Base-by-base conservation (phyloP, 2,797 vertebrate species). In the Myotis daubentonii region DNA sequence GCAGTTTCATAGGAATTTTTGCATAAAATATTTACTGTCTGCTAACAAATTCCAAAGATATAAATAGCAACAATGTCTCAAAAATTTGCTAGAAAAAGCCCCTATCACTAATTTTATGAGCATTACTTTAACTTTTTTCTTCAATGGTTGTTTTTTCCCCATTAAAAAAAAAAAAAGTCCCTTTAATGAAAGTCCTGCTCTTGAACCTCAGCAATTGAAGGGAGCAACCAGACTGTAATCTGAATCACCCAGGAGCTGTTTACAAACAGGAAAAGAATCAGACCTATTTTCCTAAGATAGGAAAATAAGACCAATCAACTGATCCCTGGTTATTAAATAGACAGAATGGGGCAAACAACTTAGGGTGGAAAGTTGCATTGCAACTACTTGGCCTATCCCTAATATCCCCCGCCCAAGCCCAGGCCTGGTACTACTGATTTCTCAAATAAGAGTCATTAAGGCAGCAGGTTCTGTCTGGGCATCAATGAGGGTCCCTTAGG, bases 201-300 rank as follows among this genome's bases (percentile, higher is more conserved):
- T 78, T 22, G 47, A 82, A 57, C 84, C 6, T 92, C 53, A 44
- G 17, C n/a, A 25, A 79, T 81, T 87, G 60, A 72, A 90, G 23
- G 25, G 2, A 57, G 30, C 22, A 85, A 28, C 36, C 71, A 80
- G 83, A 79, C 16, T 4, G 19, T 84, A 23, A 12, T 47, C 15
- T 11, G 15, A 95, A 76, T 51, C 20, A 83, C 8, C 44, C 55
- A 81, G 84, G 19, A 92, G 60, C 8, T 15, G 70, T 17, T n/a
- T 49, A 57, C 22, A 82, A 83, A 66, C 28, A 78, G 38, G 41
- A 75, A 93, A 65, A 68, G 25, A 95, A 80, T 80, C 53, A 83
- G n/a, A 76, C 16, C 36, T 89, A 49, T 92, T 87, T 95, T 95
- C 57, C 88, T 87, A 82, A 91, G 28, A 88, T 79, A n/a, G 57